Base-by-base conservation (phyloP, 1,140 invertebrate genomes). In the Glomeris maerens region DNA sequence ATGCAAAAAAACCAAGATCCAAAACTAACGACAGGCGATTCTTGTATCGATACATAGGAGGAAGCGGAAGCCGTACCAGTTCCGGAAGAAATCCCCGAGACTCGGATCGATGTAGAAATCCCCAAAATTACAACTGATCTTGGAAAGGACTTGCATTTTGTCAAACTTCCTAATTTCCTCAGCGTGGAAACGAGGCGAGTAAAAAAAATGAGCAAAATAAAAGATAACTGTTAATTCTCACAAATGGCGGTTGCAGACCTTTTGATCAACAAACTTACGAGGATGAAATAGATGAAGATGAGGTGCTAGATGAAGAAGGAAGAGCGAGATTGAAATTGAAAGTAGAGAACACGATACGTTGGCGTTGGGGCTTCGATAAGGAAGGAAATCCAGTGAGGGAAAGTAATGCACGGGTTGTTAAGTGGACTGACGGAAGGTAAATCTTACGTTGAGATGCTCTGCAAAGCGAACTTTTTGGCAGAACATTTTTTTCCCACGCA, bases 221-320 rank as follows among this genome's bases (percentile, higher is more conserved):
- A 49, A 25, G 41, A 52, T 20, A 13, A 47, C 7, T 14, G 14
- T 52, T 28, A n/a, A n/a, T n/a, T n/a, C n/a, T n/a, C n/a, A n/a
- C n/a, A n/a, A n/a, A n/a, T n/a, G n/a, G n/a, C 86, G 0, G 85
- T 91, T n/a, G n/a, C n/a, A 2, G 86, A 56, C 94, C 94, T 0
- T 99, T 96, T 65, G 93, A 98, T 67, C 76, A 81, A 1, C 80
- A 83, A 52, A 90, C 85, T 0, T 98, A 98, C 67, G 95, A 98
- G 71, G 94, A 98, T 73, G 95, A 98, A 73, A 91, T 98, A 57
- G 94, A 98, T 63, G 95, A 98, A 61, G 93, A 98, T 66, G 93
- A 98, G 70, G 90, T 91, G 0, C 71, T 96, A 45, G 93, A 98
- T 67, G 95, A 98, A 64, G 95, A 98, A 74, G 95, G 95, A 60